phyloP scores from a whole-genome alignment of 2,113 vertebrate genomes.

The Furnarius figulus region DNA sequence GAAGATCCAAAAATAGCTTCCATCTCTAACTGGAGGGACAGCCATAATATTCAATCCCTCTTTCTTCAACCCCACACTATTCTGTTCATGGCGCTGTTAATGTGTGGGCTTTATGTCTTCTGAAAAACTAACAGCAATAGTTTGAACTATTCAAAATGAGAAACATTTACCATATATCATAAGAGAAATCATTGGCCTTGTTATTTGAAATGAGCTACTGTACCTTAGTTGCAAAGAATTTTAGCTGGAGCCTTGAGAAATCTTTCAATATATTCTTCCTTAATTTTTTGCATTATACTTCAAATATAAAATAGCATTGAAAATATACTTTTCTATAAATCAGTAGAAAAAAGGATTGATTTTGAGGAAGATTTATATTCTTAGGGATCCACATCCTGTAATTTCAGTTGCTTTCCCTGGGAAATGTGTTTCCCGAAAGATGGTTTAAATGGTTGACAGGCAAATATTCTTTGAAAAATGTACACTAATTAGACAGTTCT shows the following conservation, averaged over 20 bases:
- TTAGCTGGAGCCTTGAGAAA: constrained; percentile 18
- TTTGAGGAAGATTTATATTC: constrained; percentile 50
- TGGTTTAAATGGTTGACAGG: constrained; percentile 48
- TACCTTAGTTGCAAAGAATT: background rate
- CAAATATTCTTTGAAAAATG: constrained; percentile 58
- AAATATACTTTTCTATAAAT: constrained; percentile 41
- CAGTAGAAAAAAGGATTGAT: constrained; percentile 22
- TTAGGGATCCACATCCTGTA: constrained; percentile 32
- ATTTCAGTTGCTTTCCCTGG: constrained; percentile 45
- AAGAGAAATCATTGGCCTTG: constrained; percentile 2
- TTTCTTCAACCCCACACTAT: background rate
- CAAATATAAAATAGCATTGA: constrained; percentile 19
- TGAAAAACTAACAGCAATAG: constrained; percentile 15
- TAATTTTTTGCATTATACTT: constrained; percentile 43
- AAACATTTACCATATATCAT: background rate
- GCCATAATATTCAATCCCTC: constrained; percentile 50
- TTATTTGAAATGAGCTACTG: constrained; percentile 43
- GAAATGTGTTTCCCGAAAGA: constrained; percentile 61
- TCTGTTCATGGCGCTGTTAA: constrained; percentile 26
- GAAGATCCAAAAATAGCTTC: constrained; percentile 51
- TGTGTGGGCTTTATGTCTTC: background rate
- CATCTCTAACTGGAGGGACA: constrained; percentile 41
- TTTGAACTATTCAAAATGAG: constrained; percentile 41
- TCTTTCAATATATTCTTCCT: constrained; percentile 17
- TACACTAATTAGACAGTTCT: constrained; percentile 55